Evolutionary conservation across 2,113 vertebrate genomes (phyloP), one percentile per base, ranked within the genome.

Genomic region (Columba janthina): DNA sequence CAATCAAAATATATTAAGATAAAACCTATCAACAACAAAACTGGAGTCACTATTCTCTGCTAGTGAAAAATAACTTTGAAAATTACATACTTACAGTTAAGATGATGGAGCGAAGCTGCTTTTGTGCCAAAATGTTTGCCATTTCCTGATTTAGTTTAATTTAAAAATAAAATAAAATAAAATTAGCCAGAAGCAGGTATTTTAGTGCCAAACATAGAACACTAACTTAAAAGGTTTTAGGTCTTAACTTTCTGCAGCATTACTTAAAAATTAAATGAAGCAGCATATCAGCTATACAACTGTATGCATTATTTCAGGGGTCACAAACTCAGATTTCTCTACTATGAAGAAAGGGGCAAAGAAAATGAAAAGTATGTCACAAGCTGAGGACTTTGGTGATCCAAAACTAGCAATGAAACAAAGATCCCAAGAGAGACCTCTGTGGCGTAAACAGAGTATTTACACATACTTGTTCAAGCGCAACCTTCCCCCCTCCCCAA

Each of bases 101-200:
- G 92, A 99, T 99, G 98, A 99, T 99, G 95, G 98, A 98, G 34
- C 99, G 99, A 90, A 99, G 98, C 80, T 99, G 99, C 94, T 99
- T 99, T 98, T 99, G 99, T 72, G 99, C 99, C 87, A 99, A 97
- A 95, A 99, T 99, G 69, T 99, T 99, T 75, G 99, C 99, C 99
- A 99, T 99, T 98, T 99, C 99, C 99, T 99, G 91, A 54, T 90
- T 46, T 9, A 77, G 48, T 89, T 46, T 46, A 46, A 46, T 46
- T 46, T 1, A 71, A 78, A 85, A 57, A 57, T 34, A 34, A 87
- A 94, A 77, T 46, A 94, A 6, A 51, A 89, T 51, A 76, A 48
- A 56, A 73, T 81, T 40, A 71, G 44, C 81, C 71, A 90, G 61
- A 90, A 74, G 60, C 21, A 46, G 12, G 5, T 82, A 58, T 54